Conservation (phyloP, 2,797 vertebrate species). For the Pangasius sanitwongsei region DNA sequence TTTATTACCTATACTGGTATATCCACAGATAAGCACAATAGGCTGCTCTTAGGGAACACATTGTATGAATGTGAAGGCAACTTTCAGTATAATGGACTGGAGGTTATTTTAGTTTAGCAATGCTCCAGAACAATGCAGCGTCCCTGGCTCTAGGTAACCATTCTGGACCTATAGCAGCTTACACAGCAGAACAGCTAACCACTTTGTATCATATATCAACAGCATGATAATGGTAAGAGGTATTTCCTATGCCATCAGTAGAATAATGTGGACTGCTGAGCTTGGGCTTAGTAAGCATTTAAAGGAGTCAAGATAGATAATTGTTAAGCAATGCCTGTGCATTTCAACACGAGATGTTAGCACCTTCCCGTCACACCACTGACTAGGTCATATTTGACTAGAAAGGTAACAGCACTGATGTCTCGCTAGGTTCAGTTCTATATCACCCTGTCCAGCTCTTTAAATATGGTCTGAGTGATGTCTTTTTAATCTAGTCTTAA, state of each 20-base stretch:
- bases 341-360: neutral
- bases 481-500: neutral
- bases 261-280: neutral
- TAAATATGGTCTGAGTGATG: neutral
- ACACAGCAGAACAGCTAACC: neutral
- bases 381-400: neutral
- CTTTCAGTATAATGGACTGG: no score
- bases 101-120: neutral
- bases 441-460: neutral
- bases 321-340: neutral
- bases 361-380: no score
- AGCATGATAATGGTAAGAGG: neutral
- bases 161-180: neutral
- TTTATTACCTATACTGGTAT: neutral
- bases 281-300: neutral
- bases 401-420: neutral
- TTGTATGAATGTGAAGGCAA: neutral
- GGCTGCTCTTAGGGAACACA: neutral
- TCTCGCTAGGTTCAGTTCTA: neutral
- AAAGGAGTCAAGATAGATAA: neutral
- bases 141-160: neutral
- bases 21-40: neutral
- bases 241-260: neutral
- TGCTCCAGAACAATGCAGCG: neutral
- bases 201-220: neutral